A percentile compares a stretch with the other conserved stretches of the same genome.
phyloP scores from a whole-genome alignment of 2,113 vertebrate species.

The Oplegnathus fasciatus region DNA sequence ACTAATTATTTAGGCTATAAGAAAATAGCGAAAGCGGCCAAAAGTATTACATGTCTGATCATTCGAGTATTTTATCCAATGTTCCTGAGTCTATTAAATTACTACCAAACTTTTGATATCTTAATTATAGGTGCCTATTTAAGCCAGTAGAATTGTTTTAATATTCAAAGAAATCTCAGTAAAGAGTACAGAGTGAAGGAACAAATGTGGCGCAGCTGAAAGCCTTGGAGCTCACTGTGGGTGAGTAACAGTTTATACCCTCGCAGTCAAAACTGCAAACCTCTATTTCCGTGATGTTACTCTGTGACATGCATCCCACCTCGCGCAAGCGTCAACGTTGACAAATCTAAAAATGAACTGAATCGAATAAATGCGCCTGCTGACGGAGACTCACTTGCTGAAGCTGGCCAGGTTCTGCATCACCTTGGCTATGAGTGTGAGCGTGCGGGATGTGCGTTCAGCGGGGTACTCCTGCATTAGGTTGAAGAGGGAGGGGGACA shows the following conservation, averaged over 20 bases:
- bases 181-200: slow-evolving; percentile 5
- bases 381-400: slow-evolving; percentile 91
- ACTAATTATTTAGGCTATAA: too few species aligned
- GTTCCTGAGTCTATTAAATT: background rate
- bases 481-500: slow-evolving; percentile 97
- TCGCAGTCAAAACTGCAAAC: slow-evolving; percentile 38
- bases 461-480: slow-evolving; percentile 98
- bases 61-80: background rate
- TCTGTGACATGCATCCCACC: slow-evolving; percentile 38
- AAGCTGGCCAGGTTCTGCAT: slow-evolving; percentile 99
- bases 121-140: slow-evolving; percentile 17
- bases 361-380: background rate
- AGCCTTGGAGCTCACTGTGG: slow-evolving; percentile 18
- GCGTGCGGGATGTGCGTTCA: slow-evolving; percentile 94
- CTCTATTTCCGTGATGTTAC: slow-evolving; percentile 4
- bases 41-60: background rate
- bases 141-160: background rate
- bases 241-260: slow-evolving; percentile 58
- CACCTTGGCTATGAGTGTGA: slow-evolving; percentile 98
- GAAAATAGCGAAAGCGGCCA: too few species aligned
- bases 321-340: background rate
- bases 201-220: slow-evolving; percentile 8
- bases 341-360: slow-evolving; percentile 30
- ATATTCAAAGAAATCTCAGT: slow-evolving; percentile 22
- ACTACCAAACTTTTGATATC: slow-evolving; percentile 1